A percentile compares a stretch with the other conserved stretches of the same genome.
Conservation (phyloP, 2,797 vertebrate species). For the Cirrhinus molitorella region DNA sequence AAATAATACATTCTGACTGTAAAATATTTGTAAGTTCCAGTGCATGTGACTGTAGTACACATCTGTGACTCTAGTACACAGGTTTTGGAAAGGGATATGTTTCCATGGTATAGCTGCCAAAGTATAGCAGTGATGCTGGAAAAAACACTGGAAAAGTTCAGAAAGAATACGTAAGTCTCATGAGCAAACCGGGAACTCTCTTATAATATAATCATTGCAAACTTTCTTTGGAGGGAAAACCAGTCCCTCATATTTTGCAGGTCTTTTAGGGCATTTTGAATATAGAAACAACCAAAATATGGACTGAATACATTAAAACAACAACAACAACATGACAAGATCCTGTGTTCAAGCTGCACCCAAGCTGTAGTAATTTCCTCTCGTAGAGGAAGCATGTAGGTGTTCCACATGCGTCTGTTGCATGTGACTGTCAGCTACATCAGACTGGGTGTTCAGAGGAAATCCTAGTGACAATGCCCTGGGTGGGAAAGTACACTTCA, state of each 20-base stretch:
- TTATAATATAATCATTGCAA: background rate
- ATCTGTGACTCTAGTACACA: conserved; percentile 25
- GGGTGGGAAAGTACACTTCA: conserved; percentile 46
- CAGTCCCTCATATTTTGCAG: background rate
- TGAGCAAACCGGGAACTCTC: conserved; percentile 30
- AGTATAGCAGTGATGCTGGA: conserved; percentile 46
- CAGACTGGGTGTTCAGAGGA: conserved; percentile 50
- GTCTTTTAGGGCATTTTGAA: background rate
- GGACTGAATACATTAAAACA: background rate
- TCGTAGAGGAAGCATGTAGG: conserved; percentile 24
- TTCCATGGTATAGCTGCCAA: conserved; percentile 46
- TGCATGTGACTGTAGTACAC: conserved; percentile 12
- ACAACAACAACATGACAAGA: background rate
- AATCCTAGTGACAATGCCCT: conserved; percentile 48
- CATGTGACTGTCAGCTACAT: conserved; percentile 44
- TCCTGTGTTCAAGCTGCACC: background rate
- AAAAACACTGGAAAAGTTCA: conserved; percentile 37
- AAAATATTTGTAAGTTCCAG: conserved; percentile 18
- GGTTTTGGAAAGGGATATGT: conserved; percentile 32
- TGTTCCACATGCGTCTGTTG: conserved; percentile 23
- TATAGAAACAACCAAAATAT: background rate
- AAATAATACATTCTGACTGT: conserved; percentile 27
- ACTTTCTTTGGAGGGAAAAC: background rate
- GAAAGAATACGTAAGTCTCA: conserved; percentile 17
- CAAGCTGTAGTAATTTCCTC: conserved; percentile 47